Percentiles rank a stretch among this genome's conserved stretches.
Evolutionary conservation across 2,797 vertebrate genomes (phyloP).

Genomic region (Syngnathus acus): DNA sequence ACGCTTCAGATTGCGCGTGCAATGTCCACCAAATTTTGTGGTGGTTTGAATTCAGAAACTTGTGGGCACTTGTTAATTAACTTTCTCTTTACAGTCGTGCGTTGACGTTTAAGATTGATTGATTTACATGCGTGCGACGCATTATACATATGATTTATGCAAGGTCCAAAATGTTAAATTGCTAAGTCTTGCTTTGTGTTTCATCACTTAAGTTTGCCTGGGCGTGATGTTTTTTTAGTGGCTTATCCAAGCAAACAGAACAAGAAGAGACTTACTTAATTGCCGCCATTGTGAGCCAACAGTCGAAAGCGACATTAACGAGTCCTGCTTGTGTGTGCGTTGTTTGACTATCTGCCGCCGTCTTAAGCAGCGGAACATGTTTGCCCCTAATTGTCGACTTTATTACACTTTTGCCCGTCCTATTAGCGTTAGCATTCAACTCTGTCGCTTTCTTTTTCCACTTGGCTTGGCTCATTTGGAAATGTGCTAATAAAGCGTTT

Average conservation of each 20-base stretch:
- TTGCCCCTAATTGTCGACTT: constrained; percentile 75
- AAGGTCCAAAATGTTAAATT: constrained; percentile 46
- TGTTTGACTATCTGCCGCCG: constrained; percentile 52
- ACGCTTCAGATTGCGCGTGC: neutral
- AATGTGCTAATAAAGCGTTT: constrained; percentile 67
- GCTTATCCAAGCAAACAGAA: constrained; percentile 43
- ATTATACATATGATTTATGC: neutral
- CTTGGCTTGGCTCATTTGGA: constrained; percentile 68
- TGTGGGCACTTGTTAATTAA: neutral
- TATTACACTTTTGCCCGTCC: constrained; percentile 72
- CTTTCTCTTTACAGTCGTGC: no score
- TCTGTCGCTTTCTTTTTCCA: constrained; percentile 65
- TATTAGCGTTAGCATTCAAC: constrained; percentile 60
- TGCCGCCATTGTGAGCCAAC: constrained; percentile 64
- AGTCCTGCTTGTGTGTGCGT: constrained; percentile 39
- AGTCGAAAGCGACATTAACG: constrained; percentile 64
- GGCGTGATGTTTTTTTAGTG: constrained; percentile 40
- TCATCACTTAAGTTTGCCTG: constrained; percentile 43
- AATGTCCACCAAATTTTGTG: neutral
- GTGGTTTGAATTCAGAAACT: neutral
- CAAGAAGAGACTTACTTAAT: constrained; percentile 48
- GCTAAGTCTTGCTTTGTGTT: constrained; percentile 31
- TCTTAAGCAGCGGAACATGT: constrained; percentile 72
- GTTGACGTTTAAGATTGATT: no score
- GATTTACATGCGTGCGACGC: no score